phyloP scores from a whole-genome alignment of 2,888 invertebrate genomes.

The Trileptium ribeirensis region DNA sequence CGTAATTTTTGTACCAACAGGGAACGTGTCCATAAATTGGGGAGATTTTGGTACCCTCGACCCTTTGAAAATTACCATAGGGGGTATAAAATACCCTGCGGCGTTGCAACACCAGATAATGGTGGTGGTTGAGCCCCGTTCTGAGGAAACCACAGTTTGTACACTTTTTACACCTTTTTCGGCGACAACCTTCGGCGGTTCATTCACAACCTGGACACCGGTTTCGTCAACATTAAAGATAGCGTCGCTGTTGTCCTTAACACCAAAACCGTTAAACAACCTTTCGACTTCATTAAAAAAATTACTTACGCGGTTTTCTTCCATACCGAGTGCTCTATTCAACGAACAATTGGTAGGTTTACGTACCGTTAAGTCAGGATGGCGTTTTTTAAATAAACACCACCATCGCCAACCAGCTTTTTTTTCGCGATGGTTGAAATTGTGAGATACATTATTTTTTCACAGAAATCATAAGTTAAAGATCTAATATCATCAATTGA shows the following conservation, averaged over 20 bases:
- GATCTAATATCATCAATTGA: too few relatives aligned
- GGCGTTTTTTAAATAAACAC: neutral
- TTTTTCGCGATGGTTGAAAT: neutral
- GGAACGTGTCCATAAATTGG: neutral
- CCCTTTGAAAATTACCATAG: neutral
- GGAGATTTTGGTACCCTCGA: neutral
- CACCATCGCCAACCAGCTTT: constrained; percentile 1
- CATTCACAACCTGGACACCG: neutral
- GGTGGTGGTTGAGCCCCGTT: constrained; percentile 9
- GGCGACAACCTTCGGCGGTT: neutral
- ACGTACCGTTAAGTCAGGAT: neutral
- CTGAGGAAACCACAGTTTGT: neutral
- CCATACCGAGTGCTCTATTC: too few relatives aligned
- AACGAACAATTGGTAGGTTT: neutral
- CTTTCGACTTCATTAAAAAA: too few relatives aligned
- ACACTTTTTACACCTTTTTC: neutral
- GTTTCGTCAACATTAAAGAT: too few relatives aligned
- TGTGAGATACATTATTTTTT: neutral
- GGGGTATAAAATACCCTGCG: neutral
- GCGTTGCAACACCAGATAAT: constrained; percentile 10
- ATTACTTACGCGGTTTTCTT: too few relatives aligned
- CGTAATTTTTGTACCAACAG: neutral
- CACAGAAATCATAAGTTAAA: too few relatives aligned
- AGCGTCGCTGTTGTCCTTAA: too few relatives aligned
- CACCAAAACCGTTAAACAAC: too few relatives aligned